Conservation (phyloP, 2,888 invertebrate genomes). For the Minunthozetes semirufus region DNA sequence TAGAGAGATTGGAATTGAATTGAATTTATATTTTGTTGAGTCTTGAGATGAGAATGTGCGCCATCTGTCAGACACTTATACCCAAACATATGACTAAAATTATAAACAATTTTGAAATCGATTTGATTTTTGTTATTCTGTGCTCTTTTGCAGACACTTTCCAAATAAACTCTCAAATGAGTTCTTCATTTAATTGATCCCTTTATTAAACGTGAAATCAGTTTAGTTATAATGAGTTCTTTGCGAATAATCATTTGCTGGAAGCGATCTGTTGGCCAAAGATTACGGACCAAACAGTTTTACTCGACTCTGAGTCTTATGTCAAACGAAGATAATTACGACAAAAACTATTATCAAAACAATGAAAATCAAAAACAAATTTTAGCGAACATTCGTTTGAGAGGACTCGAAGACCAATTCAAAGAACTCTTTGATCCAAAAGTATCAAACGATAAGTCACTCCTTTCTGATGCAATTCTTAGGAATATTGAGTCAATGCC, state of each 20-base stretch:
- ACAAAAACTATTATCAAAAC: not conserved
- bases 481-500: constrained; percentile 18
- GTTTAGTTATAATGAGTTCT: constrained; percentile 21
- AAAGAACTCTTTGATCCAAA: constrained; percentile 14
- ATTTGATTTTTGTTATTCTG: no score
- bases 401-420: constrained; percentile 20
- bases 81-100: no score
- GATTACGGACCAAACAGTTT: not conserved
- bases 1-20: no score
- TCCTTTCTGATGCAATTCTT: constrained; percentile 18
- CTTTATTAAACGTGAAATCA: no score
- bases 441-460: not conserved
- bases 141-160: no score
- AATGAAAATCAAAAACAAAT: constrained; percentile 20
- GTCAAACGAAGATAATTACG: not conserved
- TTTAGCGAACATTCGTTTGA: constrained; percentile 24
- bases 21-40: no score
- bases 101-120: no score
- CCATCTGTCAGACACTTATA: no score
- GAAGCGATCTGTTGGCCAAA: not conserved
- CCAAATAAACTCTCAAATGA: no score
- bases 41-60: no score
- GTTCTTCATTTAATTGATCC: no score
- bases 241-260: not conserved
- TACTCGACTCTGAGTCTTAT: not conserved